Evolutionary conservation across 1,140 invertebrate genomes (phyloP), one percentile per base, ranked within the genome.

Genomic region (Cherax quadricarinatus): DNA sequence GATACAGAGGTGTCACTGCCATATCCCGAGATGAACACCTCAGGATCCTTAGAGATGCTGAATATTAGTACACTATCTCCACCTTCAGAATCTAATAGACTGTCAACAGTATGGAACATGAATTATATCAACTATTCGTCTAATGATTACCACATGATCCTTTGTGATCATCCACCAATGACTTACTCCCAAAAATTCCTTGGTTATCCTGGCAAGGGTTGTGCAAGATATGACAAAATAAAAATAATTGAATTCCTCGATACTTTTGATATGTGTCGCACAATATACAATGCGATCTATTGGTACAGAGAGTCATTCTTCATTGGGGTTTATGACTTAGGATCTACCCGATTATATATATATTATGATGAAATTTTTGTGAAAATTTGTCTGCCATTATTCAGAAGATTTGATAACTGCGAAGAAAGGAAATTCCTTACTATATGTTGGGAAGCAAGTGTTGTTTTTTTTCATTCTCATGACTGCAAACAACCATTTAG

Each of bases 401-500:
- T 81, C 51, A 62, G 80, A 66, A 81, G 78, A n/a, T 89, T 89
- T 51, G 62, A 82, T 48, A 24, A 62, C 14, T 89, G 87, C 66
- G 87, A 89, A 62, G 80, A 82, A 49, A 89, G 57, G 18, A 60
- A 82, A n/a, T 89, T 89, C 66, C 79, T 89, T 1, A 89, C 87
- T 10, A 66, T 89, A 14, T 89, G 87, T 21, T 89, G 78, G 87
- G 48, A 89, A 10, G 49, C 49, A 53, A 4, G 12, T 18, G 57
- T 89, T 51, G 87, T 49, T 12, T 82, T 89, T 62, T 24, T 82
- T 30, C 87, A 73, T 70, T 81, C 57, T 30, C n/a, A 12, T 70
- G 51, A 30, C 24, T 82, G 87, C 51, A 41, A 51, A 49, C 57
- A n/a, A 6, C 57, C 41, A 1, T 66, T 21, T 21, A 70, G 81